phyloP scores from a whole-genome alignment of 2,113 vertebrate genomes.

The Dromaius novaehollandiae region DNA sequence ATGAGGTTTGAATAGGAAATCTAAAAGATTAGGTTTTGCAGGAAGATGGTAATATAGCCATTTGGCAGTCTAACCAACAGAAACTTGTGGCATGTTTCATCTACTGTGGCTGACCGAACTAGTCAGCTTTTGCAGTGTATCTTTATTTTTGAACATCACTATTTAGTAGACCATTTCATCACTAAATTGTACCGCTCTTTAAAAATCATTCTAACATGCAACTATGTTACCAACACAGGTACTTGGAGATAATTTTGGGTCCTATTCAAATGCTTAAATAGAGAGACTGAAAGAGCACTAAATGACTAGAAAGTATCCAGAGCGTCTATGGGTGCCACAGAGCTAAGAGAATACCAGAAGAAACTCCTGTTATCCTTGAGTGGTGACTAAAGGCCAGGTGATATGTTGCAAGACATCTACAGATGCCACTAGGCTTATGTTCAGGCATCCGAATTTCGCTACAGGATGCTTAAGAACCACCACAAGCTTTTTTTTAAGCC shows the following conservation, averaged over 20 bases:
- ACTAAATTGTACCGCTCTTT: background rate
- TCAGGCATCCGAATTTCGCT: background rate
- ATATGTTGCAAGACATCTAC: background rate
- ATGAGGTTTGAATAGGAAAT: background rate
- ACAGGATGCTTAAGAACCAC: background rate
- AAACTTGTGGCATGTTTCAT: background rate
- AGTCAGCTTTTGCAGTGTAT: background rate
- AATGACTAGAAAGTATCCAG: background rate
- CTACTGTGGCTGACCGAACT: background rate
- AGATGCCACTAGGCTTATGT: background rate
- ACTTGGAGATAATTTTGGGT: background rate
- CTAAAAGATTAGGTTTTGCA: background rate
- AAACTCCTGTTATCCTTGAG: background rate
- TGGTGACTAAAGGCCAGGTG: background rate
- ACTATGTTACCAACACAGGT: background rate
- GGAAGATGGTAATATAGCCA: background rate
- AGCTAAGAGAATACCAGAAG: background rate
- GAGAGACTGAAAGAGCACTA: background rate
- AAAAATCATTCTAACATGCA: background rate
- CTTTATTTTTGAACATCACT: background rate
- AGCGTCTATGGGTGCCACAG: rapidly evolving
- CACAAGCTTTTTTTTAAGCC: background rate
- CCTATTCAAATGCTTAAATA: background rate
- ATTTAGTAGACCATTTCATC: background rate
- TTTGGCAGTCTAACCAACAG: background rate